A percentile compares a stretch with the other conserved stretches of the same genome.
Evolutionary conservation across 2,888 invertebrate species (phyloP).

Genomic region (Ischnura elegans): DNA sequence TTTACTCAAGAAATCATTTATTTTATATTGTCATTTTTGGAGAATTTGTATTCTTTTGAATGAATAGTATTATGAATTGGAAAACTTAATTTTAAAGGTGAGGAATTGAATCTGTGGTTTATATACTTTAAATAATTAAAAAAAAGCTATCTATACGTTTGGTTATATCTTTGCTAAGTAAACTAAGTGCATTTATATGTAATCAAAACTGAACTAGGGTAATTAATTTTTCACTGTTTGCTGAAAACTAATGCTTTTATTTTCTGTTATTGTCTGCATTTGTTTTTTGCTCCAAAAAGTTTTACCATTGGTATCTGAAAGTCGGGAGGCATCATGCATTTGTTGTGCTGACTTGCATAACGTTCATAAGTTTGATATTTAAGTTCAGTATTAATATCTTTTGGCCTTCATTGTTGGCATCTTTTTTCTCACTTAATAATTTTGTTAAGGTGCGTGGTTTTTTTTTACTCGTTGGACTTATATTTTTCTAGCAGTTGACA

Average conservation of each 20-base stretch:
- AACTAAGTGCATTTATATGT: neutral
- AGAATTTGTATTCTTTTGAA: neutral
- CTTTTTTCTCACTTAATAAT: neutral
- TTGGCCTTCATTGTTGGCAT: neutral
- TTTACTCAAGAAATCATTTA: neutral
- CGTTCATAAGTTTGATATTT: neutral
- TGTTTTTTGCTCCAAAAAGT: neutral
- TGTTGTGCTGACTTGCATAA: neutral
- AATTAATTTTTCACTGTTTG: neutral
- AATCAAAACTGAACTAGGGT: neutral
- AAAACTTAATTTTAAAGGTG: neutral
- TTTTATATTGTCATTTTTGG: neutral
- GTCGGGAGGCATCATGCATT: neutral
- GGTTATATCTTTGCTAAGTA: neutral
- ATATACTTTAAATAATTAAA: neutral
- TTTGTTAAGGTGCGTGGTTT: neutral
- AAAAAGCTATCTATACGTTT: neutral
- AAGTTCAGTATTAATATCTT: neutral
- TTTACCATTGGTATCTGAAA: neutral
- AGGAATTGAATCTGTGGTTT: neutral
- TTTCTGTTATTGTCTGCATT: neutral
- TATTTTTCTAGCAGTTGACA: slow-evolving; percentile 9
- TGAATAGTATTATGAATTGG: neutral
- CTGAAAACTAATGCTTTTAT: neutral
- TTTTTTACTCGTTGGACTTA: neutral